These are phyloP conservation scores for Sula dactylatra DNA, from an alignment of 2,113 vertebrate genomes.

Conservation along the genomic window DNA sequence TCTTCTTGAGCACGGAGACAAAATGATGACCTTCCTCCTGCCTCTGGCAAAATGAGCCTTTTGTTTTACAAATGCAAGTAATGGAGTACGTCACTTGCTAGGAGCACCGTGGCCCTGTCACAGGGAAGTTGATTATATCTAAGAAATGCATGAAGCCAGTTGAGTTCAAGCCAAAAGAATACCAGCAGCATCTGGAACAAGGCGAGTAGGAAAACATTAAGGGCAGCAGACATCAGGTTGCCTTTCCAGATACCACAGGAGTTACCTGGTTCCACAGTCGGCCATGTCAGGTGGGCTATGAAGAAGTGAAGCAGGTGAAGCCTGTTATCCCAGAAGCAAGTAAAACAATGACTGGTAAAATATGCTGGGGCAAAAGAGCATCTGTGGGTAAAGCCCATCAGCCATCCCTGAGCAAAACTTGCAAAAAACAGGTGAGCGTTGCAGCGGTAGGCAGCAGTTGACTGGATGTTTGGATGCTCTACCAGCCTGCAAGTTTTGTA, in stretches of 20 bases:
- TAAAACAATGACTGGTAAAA: background rate
- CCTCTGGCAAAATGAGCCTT: background rate
- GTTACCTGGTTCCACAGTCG: background rate
- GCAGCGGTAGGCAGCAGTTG: background rate
- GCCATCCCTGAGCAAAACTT: background rate
- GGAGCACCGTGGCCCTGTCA: background rate
- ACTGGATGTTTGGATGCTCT: background rate
- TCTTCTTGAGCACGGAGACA: background rate
- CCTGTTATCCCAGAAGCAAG: background rate
- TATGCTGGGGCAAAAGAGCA: background rate
- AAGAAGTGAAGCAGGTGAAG: background rate
- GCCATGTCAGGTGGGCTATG: background rate
- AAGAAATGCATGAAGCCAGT: background rate
- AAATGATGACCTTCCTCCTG: background rate
- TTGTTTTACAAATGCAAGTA: background rate
- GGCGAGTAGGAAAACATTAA: background rate
- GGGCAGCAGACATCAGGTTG: background rate
- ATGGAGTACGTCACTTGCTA: background rate
- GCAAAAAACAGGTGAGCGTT: background rate
- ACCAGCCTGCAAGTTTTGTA: background rate
- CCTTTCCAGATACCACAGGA: background rate
- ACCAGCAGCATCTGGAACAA: background rate
- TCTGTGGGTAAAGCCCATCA: background rate
- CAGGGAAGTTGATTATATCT: background rate
- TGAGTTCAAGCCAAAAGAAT: background rate